Percentiles rank a stretch among this genome's conserved stretches.
Conservation (phyloP, 1,140 invertebrate genomes). For the Bombus huntii region DNA sequence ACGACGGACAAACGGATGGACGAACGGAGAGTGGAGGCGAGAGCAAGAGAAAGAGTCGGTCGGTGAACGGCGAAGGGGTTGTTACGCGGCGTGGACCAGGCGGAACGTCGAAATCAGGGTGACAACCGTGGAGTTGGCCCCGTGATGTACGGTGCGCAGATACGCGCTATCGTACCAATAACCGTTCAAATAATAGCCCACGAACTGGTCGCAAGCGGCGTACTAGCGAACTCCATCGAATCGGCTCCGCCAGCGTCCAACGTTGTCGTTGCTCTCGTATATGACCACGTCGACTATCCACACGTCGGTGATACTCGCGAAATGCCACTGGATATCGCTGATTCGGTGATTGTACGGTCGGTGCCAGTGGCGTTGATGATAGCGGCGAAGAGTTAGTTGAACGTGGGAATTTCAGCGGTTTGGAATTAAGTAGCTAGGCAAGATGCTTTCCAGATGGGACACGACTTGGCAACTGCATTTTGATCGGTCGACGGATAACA, state of each 20-base stretch:
- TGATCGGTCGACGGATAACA: constrained; percentile 67
- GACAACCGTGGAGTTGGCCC: constrained; percentile 77
- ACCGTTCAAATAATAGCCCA: constrained; percentile 77
- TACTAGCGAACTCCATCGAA: constrained; percentile 43
- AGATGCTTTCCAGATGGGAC: constrained; percentile 19
- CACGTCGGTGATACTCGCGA: constrained; percentile 3
- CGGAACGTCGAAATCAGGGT: constrained; percentile 68
- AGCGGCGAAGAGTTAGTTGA: constrained; percentile 1
- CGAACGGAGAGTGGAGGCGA: background rate
- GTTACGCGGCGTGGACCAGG: constrained; percentile 27
- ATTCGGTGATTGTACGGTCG: background rate
- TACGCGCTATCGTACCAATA: constrained; percentile 78
- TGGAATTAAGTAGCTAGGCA: constrained; percentile 34
- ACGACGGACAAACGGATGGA: background rate
- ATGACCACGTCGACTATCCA: background rate
- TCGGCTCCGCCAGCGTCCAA: background rate
- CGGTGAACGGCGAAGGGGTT: constrained; percentile 28
- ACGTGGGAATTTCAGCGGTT: constrained; percentile 23
- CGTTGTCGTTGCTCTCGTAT: too few species aligned
- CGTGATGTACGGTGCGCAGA: constrained; percentile 75
- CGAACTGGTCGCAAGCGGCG: constrained; percentile 57
- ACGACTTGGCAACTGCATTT: constrained; percentile 70
- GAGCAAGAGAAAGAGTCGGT: constrained; percentile 38
- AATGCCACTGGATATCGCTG: constrained; percentile 42
- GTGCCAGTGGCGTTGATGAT: background rate